phyloP scores from a whole-genome alignment of 2,888 invertebrate species.

The Eristalinus aeneus region DNA sequence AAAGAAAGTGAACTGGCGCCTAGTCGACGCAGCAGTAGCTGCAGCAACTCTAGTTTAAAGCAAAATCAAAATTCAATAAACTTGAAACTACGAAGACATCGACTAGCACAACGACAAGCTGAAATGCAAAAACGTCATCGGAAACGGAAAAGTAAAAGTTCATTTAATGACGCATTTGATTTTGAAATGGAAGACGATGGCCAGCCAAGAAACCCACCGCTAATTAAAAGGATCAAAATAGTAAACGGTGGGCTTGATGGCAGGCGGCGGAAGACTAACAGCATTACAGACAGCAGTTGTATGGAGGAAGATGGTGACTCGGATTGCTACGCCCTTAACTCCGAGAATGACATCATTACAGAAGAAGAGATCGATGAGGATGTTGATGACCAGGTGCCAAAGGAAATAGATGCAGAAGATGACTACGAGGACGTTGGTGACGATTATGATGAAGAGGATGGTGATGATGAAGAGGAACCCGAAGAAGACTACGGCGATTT shows the following conservation, averaged over 20 bases:
- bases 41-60: constrained; percentile 73
- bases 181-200: constrained; percentile 24
- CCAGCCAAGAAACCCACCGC: constrained; percentile 11
- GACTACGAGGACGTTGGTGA: constrained; percentile 49
- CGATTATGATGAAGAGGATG: constrained; percentile 69
- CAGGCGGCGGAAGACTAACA: constrained; percentile 67
- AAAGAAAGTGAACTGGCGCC: constrained; percentile 48
- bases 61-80: constrained; percentile 73
- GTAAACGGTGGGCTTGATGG: constrained; percentile 72
- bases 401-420: constrained; percentile 53
- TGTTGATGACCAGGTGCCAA: constrained; percentile 40
- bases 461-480: constrained; percentile 64
- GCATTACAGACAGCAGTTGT: constrained; percentile 71
- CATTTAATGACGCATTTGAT: constrained; percentile 25
- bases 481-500: constrained; percentile 72
- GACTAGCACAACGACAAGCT: constrained; percentile 48
- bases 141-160: constrained; percentile 28
- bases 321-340: constrained; percentile 48
- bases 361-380: constrained; percentile 63
- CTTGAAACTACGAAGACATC: constrained; percentile 71
- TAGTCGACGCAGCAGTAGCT: constrained; percentile 72
- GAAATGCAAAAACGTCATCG: constrained; percentile 11
- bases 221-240: constrained; percentile 74
- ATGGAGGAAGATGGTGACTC: constrained; percentile 66
- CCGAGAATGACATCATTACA: constrained; percentile 56